These are phyloP conservation scores for Epinephelus cyanopodus DNA, from an alignment of 2,113 vertebrate genomes.

Conservation along the genomic window DNA sequence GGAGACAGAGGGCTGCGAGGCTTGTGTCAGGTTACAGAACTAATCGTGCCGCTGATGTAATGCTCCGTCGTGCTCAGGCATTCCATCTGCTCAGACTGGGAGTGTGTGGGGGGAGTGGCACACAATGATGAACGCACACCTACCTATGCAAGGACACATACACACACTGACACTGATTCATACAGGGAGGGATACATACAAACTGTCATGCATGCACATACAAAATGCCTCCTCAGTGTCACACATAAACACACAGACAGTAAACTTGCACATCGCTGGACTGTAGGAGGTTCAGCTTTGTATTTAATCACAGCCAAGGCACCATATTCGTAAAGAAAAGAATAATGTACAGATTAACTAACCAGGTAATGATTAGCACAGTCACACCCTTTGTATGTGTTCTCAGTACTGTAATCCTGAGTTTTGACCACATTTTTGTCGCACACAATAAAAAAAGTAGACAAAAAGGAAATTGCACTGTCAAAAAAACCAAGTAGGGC, in stretches of 20 bases:
- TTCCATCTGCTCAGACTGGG: slow-evolving; percentile 74
- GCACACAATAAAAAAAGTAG: neutral
- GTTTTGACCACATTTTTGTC: neutral
- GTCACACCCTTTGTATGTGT: neutral
- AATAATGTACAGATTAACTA: neutral
- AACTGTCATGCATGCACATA: neutral
- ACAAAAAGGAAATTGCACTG: neutral
- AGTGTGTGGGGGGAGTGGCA: neutral
- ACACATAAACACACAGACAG: neutral
- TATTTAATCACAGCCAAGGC: neutral
- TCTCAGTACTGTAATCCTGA: neutral
- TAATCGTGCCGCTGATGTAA: slow-evolving; percentile 81
- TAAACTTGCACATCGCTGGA: neutral
- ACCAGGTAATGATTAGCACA: neutral
- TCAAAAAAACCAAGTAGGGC: neutral
- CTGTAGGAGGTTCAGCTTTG: neutral
- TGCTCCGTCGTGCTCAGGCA: slow-evolving; percentile 64
- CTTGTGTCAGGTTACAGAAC: slow-evolving; percentile 79
- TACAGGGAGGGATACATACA: neutral
- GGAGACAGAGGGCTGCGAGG: slow-evolving; percentile 32
- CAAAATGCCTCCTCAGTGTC: neutral
- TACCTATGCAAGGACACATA: slow-evolving; percentile 36
- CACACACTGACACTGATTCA: slow-evolving; percentile 35
- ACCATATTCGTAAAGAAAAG: neutral
- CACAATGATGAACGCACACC: slow-evolving; percentile 38